A percentile compares a stretch with the other conserved stretches of the same genome.
Conservation (phyloP, 2,888 invertebrate species). For the Rhagophthalmus giganteus region DNA sequence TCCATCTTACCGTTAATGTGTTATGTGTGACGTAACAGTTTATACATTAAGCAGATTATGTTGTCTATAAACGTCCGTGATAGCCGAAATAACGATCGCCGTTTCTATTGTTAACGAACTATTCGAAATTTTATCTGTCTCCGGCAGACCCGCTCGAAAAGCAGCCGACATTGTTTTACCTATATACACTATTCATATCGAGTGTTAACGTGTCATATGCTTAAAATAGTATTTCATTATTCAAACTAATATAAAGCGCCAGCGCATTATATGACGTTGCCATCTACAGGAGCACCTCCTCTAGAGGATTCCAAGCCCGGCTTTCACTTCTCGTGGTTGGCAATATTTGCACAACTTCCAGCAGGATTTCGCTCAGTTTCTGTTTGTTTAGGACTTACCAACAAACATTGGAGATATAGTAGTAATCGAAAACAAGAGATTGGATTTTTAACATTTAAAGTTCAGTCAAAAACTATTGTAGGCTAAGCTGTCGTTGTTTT, state of each 20-base stretch:
- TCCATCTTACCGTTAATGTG: no score
- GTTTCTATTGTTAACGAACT: no score
- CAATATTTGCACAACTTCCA: conserved; percentile 18
- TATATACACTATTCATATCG: conserved; percentile 9
- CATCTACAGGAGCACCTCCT: neutral
- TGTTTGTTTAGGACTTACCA: conserved; percentile 19
- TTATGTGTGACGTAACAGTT: no score
- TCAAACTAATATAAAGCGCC: conserved; percentile 9
- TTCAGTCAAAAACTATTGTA: no score
- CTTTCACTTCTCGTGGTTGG: conserved; percentile 2
- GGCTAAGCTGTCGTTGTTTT: no score
- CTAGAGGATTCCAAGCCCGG: conserved; percentile 5
- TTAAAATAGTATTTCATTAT: conserved; percentile 11
- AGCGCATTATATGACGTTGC: neutral
- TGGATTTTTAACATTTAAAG: neutral
- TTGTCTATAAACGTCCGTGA: no score
- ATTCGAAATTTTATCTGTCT: no score
- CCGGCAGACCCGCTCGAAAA: conserved; percentile 8
- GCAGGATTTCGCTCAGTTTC: conserved; percentile 9
- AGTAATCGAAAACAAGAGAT: conserved; percentile 15
- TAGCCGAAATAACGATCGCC: no score
- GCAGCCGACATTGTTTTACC: conserved; percentile 10
- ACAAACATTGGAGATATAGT: conserved; percentile 12
- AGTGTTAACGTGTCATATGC: conserved; percentile 8
- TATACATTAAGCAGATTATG: no score